Evolutionary conservation across 2,797 vertebrate genomes (phyloP).

Genomic region (Carduelis carduelis): DNA sequence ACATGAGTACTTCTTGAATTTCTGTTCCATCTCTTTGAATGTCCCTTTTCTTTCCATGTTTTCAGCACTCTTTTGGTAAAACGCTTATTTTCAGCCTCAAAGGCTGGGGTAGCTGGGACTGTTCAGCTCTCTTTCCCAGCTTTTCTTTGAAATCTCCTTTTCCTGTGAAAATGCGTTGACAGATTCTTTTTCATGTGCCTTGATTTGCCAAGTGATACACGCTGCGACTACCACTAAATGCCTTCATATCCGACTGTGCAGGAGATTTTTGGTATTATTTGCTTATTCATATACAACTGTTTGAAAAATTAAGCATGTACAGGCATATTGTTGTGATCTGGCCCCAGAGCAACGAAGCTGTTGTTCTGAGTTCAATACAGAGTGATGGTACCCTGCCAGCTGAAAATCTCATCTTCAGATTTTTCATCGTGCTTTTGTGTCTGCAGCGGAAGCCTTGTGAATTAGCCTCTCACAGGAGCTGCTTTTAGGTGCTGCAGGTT

Average conservation of each 20-base stretch:
- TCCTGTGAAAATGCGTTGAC: neutral
- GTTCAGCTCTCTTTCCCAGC: neutral
- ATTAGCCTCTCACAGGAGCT: neutral
- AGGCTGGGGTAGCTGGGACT: neutral
- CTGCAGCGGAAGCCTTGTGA: neutral
- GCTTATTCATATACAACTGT: neutral
- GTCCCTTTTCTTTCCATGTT: neutral
- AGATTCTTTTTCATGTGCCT: neutral
- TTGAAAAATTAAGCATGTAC: conserved; percentile 14
- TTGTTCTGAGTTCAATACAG: neutral
- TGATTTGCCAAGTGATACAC: neutral
- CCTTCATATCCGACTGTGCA: neutral
- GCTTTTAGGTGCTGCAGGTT: neutral
- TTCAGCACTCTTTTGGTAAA: neutral
- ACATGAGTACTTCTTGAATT: neutral
- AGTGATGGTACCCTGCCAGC: neutral
- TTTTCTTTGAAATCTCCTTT: neutral
- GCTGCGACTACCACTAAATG: neutral
- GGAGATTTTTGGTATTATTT: conserved; percentile 17
- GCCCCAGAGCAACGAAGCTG: neutral
- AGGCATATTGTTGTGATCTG: neutral
- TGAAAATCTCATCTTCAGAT: neutral
- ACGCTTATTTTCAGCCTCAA: neutral
- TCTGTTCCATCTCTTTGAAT: neutral
- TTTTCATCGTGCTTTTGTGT: neutral